Percentiles rank a stretch among this genome's conserved stretches.
phyloP scores from a whole-genome alignment of 2,797 vertebrate genomes.

The Micropoecilia bifurca region DNA sequence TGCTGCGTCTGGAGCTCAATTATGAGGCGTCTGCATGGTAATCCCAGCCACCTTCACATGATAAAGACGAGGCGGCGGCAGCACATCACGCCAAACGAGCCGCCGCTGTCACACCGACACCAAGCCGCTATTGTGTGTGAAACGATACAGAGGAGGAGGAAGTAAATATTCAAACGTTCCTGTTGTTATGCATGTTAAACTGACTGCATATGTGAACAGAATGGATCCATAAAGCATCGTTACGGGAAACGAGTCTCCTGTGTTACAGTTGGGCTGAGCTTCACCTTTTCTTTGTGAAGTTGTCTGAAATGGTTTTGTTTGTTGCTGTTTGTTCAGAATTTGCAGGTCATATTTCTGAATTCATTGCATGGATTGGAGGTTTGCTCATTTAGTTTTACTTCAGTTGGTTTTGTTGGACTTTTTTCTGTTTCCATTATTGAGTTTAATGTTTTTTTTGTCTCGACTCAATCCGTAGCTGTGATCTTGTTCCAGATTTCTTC shows the following conservation, averaged over 20 bases:
- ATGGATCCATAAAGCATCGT: neutral
- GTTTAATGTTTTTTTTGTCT: neutral
- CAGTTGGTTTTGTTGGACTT: neutral
- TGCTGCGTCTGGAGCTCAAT: constrained; percentile 36
- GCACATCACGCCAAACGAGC: constrained; percentile 55
- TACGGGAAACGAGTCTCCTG: neutral
- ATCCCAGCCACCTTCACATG: constrained; percentile 56
- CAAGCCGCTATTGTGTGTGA: constrained; percentile 30
- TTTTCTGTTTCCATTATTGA: neutral
- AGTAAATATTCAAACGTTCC: constrained; percentile 6
- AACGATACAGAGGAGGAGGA: neutral
- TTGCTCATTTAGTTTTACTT: neutral
- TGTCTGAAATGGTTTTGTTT: neutral
- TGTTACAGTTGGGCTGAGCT: neutral
- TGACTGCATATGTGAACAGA: neutral
- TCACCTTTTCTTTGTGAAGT: neutral
- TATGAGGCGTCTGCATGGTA: constrained; percentile 50
- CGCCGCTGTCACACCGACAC: constrained; percentile 39
- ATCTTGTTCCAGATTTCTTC: neutral
- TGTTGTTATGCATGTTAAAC: neutral
- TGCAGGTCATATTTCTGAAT: neutral
- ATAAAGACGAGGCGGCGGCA: constrained; percentile 50
- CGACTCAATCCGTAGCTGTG: no score
- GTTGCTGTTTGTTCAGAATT: neutral
- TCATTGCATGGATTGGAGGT: neutral